Evolutionary conservation across 2,113 vertebrate species (phyloP), one percentile per base, ranked within the genome.

Genomic region (Colinus virginianus): DNA sequence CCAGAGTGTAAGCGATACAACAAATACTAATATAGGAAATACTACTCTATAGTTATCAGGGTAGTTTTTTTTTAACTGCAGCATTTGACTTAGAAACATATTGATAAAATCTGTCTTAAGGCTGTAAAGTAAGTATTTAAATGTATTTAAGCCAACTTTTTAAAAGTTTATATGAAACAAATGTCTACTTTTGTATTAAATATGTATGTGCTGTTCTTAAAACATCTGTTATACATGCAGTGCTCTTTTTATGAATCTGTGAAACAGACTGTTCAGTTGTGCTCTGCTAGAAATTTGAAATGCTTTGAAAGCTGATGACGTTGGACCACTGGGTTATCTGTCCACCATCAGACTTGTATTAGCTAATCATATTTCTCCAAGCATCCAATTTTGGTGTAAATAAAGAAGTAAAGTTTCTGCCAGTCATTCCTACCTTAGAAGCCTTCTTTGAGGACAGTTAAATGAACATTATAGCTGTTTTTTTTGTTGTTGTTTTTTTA

Each of bases 81-180:
- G 36, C 22, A 71, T 80, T 84, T 84, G 34, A 5, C 86, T 67
- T 70, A 75, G 55, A 90, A 91, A 62, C n/a, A 58, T 74, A 23
- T 53, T 75, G 69, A 36, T 91, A n/a, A 36, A 81, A 95, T 75
- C 48, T 86, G 48, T 84, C 6, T 51, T 75, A 40, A 81, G 51
- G n/a, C 22, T 90, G 91, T 86, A 69, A 81, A 81, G 53, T 49
- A 77, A 77, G 51, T 70, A 59, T 83, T 76, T 59, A 84, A 69
- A 59, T 34, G 32, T 55, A 45, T 78, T 90, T 72, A 74, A 88
- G 21, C 26, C 59, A 91, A 5, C 10, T 85, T 94, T 91, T 91
- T 12, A 59, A 36, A 28, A 64, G 78, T 90, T 94, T 88, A 30
- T 66, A 20, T 64, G 51, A 85, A 95, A 87, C 48, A 93, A 80